Base-by-base conservation (phyloP, 53 echinoderm and acorn worm species). In the Henricia sp. region DNA sequence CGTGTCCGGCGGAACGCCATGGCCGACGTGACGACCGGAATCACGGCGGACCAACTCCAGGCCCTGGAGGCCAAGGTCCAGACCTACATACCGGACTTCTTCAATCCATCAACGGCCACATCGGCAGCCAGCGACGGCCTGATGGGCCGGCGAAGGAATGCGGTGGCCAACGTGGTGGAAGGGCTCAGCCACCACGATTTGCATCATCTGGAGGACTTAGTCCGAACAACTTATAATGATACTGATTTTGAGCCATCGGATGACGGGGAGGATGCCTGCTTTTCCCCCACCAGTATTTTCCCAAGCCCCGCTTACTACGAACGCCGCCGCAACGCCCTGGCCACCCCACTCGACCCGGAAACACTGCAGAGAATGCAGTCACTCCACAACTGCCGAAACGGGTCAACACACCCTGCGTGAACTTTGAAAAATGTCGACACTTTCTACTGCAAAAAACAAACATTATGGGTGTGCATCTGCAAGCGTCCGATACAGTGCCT, bases 1-100 rank as follows among this genome's bases (percentile, higher is more conserved):
- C 55, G 87, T 42, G 67, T 62, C 32, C 89, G 95, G 19, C 91
- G 95, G 8, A 95, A 95, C 63, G 95, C 88, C 32, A 82, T 95
- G 91, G 72, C 85, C 50, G 82, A 95, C 48, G 88, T 95, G 55
- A 84, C 85, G 74, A 83, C 53, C 14, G 95, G 95, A 12, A 87
- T 95, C 36, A 74, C 88, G 27, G 67, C 84, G 29, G 43, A 48
- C 40, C 90, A 95, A 39, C 80, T 93, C 23, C 86, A 58, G 32
- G 72, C 67, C 34, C 65, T 83, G 43, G 74, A 74, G 44, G 63
- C 20, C 35, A 64, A 14, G 80, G 80, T 80, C 1, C 80, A 80
- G 80, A 80, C 80, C 11, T 80, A 28, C 63, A 36, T 80, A 32
- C 80, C 80, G 36, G 80, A 80, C 80, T 63, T 63, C 80, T 80